Evolutionary conservation across 2,113 vertebrate species (phyloP), one percentile per base, ranked within the genome.

Genomic region (Ciconia maguari): DNA sequence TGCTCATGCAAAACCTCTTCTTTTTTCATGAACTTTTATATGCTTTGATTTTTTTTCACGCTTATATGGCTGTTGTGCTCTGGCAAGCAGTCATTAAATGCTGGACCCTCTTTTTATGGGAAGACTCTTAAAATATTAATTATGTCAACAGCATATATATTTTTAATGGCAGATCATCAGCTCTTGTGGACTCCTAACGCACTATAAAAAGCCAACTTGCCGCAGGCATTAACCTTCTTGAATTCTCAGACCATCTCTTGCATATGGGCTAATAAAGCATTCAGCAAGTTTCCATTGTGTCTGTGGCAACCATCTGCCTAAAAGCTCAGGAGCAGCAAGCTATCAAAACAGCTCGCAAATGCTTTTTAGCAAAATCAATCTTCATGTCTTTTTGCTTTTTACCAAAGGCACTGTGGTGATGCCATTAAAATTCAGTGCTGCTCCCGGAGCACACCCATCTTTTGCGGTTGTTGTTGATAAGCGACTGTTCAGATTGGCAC

Each of bases 81-180:
- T 26, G 19, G 25, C 68, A 61, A 83, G 26, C 68, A 77, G 38
- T 77, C 72, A 7, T 75, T 84, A 96, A 94, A 57, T 52, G 26
- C 41, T 44, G 70, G 57, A 19, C 80, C 36, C 17, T 68, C n/a
- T 62, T 81, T 57, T 83, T 48, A 69, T 4, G 22, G 30, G n/a
- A 71, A 79, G 52, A 41, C 21, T 93, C 65, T 82, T 96, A 64
- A 94, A 94, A 89, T 75, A 92, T 75, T 93, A 19, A 89, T 75
- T 89, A 42, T 52, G 2, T 91, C 93, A 94, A 82, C 65, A 94
- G 20, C 29, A 9, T 66, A 41, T 87, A 21, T 55, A 81, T 94
- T 87, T 89, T 89, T 94, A 91, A 84, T n/a, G 54, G 72, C 55
- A 81, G 32, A 51, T 51, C 32, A 91, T 92, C 75, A 80, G 71